phyloP scores from a whole-genome alignment of 2,797 vertebrate species.

The Cryptoblepharus egeriae region DNA sequence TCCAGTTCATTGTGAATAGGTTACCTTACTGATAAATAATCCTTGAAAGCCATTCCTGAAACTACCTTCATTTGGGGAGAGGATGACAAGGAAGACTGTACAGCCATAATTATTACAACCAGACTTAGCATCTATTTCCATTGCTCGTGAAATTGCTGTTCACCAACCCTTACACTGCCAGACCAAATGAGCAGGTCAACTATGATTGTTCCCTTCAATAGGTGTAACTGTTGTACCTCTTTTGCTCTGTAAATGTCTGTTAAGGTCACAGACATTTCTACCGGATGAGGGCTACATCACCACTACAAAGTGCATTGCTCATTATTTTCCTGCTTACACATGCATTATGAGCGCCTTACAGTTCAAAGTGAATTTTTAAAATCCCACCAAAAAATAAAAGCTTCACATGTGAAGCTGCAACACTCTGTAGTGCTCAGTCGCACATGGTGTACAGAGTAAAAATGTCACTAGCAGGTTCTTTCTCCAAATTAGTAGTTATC shows the following conservation, averaged over 20 bases:
- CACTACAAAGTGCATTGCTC: background rate
- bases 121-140: background rate
- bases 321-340: background rate
- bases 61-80: background rate
- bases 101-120: background rate
- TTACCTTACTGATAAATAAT: too few relatives aligned
- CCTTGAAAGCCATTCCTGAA: background rate
- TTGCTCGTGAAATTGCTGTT: too few relatives aligned
- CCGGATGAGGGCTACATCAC: background rate
- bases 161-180: background rate
- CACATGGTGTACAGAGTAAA: too few relatives aligned
- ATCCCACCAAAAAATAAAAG: background rate
- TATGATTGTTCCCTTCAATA: background rate
- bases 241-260: background rate
- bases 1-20: too few relatives aligned
- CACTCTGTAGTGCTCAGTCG: background rate
- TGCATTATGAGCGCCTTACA: background rate
- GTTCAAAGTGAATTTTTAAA: too few relatives aligned
- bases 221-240: background rate
- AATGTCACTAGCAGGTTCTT: background rate
- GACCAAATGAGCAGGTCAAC: background rate
- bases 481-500: background rate
- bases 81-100: too few relatives aligned
- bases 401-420: background rate
- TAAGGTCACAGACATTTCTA: background rate